Base-by-base conservation (phyloP, 2,797 vertebrate species). In the Pseudomugil gertrudae region DNA sequence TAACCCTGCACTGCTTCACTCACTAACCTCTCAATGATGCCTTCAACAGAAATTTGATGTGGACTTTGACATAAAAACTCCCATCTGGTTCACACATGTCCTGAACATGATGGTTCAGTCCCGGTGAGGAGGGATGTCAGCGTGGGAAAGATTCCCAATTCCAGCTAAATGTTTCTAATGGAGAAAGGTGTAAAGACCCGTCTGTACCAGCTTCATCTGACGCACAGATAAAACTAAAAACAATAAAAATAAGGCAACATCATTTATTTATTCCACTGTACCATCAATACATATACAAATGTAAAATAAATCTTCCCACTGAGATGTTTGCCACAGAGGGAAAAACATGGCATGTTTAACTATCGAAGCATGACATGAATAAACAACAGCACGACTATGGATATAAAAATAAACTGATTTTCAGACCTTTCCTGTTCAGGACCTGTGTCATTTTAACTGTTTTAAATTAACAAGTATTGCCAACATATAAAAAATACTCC, bases 201-300 rank as follows among this genome's bases (percentile, higher is more conserved):
- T 3, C 4, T 40, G 8, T 43, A n/a, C n/a, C 40, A 19, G 40
- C n/a, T n/a, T 43, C 19, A 1, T 3, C 15, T 3, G 38, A 40
- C 38, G 14, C 4, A 19, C 5, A 19, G 40, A n/a, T 50, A 11
- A 23, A 24, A 50, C 21, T 19, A 21, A 10, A 24, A 63, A 56
- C 40, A 9, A 36, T 2, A 69, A 11, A 14, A 40, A 63, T 91
- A 93, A 90, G 83, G 78, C 74, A 85, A 81, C 66, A 86, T 72
- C 69, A 76, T 72, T 50, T 17, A 75, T 90, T 91, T 90, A 93
- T 93, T 93, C 29, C 68, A 84, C 73, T 71, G 53, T 71, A 56
- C 61, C 69, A 69, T 63, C 50, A 66, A 80, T 58, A 86, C 33
- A 74, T 89, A 58, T 92, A 90, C 86, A 92, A 72, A 53, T 51